Evolutionary conservation across 1,140 invertebrate genomes (phyloP).

Genomic region (Zophobas atratus): DNA sequence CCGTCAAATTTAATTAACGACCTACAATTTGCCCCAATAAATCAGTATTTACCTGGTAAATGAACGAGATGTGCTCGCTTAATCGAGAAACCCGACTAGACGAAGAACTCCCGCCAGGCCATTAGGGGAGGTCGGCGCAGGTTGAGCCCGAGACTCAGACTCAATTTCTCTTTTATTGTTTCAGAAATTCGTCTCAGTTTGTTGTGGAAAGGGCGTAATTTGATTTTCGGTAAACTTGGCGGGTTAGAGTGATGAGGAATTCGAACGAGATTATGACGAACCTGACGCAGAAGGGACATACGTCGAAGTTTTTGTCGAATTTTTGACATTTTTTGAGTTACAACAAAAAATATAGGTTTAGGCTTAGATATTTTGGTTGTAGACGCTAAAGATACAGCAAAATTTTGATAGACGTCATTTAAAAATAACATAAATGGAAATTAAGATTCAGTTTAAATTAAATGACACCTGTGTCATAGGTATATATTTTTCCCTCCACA

Average conservation of each 20-base stretch:
- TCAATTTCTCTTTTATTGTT: not conserved
- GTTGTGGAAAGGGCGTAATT: not conserved
- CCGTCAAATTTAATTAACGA: constrained; percentile 38
- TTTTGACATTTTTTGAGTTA: no score
- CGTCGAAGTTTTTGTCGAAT: no score
- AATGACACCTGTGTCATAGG: no score
- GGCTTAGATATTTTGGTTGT: no score
- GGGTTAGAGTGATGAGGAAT: not conserved
- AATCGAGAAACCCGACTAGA: not conserved
- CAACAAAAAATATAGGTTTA: no score
- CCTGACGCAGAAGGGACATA: no score
- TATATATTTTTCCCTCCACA: no score
- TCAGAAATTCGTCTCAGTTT: not conserved
- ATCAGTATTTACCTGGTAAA: not conserved
- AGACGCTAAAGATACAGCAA: no score
- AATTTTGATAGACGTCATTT: no score
- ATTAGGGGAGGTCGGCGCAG: not conserved
- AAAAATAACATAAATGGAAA: no score
- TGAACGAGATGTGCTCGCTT: not conserved
- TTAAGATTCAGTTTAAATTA: no score
- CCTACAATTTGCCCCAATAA: constrained; percentile 21
- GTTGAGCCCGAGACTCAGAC: not conserved
- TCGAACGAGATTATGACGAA: no score
- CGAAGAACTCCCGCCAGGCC: not conserved
- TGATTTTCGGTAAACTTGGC: not conserved